Conservation (phyloP, 2,113 vertebrate genomes). For the Phyllostomus discolor region DNA sequence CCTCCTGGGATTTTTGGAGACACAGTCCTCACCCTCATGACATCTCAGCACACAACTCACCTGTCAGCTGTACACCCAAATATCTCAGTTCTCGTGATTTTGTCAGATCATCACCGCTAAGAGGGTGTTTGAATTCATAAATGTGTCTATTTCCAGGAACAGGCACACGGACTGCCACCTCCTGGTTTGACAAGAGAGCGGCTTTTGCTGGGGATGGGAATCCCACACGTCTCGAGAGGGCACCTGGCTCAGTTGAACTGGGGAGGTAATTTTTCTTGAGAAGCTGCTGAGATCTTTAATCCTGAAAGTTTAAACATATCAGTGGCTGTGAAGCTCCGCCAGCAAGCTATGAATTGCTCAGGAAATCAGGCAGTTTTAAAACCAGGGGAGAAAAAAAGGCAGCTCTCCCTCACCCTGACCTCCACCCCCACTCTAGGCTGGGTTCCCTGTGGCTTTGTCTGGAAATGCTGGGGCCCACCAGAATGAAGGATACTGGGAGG, state of each 20-base stretch:
- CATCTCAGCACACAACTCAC: slow-evolving; percentile 15
- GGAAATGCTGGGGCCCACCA: not conserved
- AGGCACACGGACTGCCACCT: not conserved
- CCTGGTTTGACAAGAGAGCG: slow-evolving; percentile 40
- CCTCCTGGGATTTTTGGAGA: not conserved
- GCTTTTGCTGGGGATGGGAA: slow-evolving; percentile 15
- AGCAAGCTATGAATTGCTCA: slow-evolving; percentile 44
- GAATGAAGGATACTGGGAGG: not conserved
- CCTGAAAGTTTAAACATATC: slow-evolving; percentile 54
- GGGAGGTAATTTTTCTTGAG: slow-evolving; percentile 42
- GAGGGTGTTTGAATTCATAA: slow-evolving; percentile 62
- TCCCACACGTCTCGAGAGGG: slow-evolving; percentile 23
- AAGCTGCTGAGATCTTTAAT: slow-evolving; percentile 57
- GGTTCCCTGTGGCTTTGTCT: slow-evolving; percentile 16
- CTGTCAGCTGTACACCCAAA: slow-evolving; percentile 65
- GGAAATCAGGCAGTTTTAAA: slow-evolving; percentile 59
- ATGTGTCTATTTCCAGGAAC: slow-evolving; percentile 48
- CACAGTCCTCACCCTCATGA: not conserved
- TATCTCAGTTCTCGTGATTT: slow-evolving; percentile 46
- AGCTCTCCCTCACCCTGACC: not conserved
- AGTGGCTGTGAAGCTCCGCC: not conserved
- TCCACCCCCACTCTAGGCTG: not conserved
- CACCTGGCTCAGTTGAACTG: slow-evolving; percentile 58
- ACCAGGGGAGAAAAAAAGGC: not conserved
- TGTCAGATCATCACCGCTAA: slow-evolving; percentile 62